Evolutionary conservation across 2,888 invertebrate species (phyloP).

Genomic region (Thera obeliscata): DNA sequence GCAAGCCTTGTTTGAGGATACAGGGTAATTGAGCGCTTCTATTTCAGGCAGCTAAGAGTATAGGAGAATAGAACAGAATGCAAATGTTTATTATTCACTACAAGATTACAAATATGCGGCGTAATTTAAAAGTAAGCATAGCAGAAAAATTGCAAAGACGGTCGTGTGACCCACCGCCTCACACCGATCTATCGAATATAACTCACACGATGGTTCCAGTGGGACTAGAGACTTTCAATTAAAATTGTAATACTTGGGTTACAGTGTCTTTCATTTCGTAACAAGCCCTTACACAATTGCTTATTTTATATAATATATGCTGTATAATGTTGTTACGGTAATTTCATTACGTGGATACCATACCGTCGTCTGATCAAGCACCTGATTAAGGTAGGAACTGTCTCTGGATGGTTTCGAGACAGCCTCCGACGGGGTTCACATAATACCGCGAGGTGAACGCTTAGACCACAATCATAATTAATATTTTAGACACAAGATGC

Average conservation of each 20-base stretch:
- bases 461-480: slow-evolving; percentile 34
- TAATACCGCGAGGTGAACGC: slow-evolving; percentile 51
- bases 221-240: slow-evolving; percentile 88
- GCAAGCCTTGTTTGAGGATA: slow-evolving; percentile 83
- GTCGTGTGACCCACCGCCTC: slow-evolving; percentile 51
- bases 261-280: slow-evolving; percentile 85
- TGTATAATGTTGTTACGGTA: slow-evolving; percentile 84
- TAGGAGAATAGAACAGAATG: slow-evolving; percentile 74
- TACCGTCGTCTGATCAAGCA: slow-evolving; percentile 79
- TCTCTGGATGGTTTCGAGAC: slow-evolving; percentile 37
- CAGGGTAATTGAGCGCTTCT: slow-evolving; percentile 84
- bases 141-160: slow-evolving; percentile 63
- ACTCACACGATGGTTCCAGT: slow-evolving; percentile 84
- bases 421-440: slow-evolving; percentile 37
- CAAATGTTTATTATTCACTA: slow-evolving; percentile 79
- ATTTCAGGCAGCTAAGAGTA: slow-evolving; percentile 79
- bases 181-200: slow-evolving; percentile 60
- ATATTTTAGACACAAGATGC: slow-evolving; percentile 63
- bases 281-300: slow-evolving; percentile 87
- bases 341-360: slow-evolving; percentile 84
- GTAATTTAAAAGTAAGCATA: slow-evolving; percentile 78
- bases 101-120: slow-evolving; percentile 77
- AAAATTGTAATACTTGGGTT: slow-evolving; percentile 86
- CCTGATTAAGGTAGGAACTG: slow-evolving; percentile 59
- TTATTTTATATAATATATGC: slow-evolving; percentile 79